phyloP scores from a whole-genome alignment of 2,888 invertebrate genomes.

The Harmothoe impar region DNA sequence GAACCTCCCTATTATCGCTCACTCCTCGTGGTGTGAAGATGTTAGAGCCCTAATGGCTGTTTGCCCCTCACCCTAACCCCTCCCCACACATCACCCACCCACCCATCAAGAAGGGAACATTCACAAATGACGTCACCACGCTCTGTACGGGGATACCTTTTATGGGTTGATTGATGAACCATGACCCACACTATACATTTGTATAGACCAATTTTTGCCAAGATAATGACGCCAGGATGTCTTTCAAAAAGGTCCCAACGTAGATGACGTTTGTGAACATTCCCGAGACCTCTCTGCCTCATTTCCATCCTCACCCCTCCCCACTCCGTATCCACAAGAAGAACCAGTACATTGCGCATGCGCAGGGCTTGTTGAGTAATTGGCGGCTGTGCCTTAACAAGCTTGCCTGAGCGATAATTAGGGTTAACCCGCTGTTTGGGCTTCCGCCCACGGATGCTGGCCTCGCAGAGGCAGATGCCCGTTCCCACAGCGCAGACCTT shows the following conservation, averaged over 20 bases:
- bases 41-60: background rate
- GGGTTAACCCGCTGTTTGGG: conserved; percentile 54
- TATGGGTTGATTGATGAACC: too few relatives aligned
- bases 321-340: background rate
- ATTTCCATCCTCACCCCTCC: background rate
- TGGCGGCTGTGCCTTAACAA: conserved; percentile 17
- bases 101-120: background rate
- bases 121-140: too few relatives aligned
- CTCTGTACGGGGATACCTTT: too few relatives aligned
- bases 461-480: background rate
- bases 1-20: background rate
- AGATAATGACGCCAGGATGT: too few relatives aligned
- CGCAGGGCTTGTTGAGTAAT: conserved; percentile 10
- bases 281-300: too few relatives aligned
- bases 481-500: background rate
- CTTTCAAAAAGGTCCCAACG: too few relatives aligned
- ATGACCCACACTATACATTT: too few relatives aligned
- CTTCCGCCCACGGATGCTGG: conserved; percentile 13
- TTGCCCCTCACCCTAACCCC: background rate
- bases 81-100: too few relatives aligned
- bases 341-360: background rate
- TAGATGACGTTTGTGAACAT: too few relatives aligned
- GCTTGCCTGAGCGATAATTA: conserved; percentile 35
- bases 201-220: too few relatives aligned
- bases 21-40: background rate